A percentile compares a stretch with the other conserved stretches of the same genome.
phyloP scores from a whole-genome alignment of 2,113 vertebrate species.

The Tenebrosternarchus preto region DNA sequence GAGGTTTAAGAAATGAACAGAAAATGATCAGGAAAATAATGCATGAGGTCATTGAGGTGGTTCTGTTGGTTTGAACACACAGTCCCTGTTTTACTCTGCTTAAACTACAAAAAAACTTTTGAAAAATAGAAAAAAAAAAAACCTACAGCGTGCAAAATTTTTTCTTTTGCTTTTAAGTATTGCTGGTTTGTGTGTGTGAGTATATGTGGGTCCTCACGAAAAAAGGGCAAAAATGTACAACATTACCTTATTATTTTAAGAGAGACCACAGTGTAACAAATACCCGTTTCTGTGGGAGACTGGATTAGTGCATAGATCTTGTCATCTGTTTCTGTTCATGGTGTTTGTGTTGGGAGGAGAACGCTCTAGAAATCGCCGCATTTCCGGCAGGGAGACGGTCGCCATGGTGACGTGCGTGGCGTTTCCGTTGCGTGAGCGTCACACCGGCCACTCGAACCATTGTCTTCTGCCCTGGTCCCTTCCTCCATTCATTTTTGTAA shows the following conservation, averaged over 20 bases:
- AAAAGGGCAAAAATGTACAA: neutral
- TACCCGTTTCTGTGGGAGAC: neutral
- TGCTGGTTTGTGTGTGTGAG: neutral
- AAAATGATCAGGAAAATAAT: neutral
- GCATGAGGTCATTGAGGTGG: neutral
- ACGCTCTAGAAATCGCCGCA: neutral
- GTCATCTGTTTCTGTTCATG: constrained; percentile 4
- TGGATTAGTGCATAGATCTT: constrained; percentile 1
- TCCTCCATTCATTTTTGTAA: constrained; percentile 5
- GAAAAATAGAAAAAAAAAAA: neutral
- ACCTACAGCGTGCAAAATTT: neutral
- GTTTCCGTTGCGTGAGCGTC: neutral
- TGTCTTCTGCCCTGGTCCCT: too few species aligned
- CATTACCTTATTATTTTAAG: neutral
- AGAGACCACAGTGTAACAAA: neutral
- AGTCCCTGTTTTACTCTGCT: constrained; percentile 12
- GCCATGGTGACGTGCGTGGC: neutral
- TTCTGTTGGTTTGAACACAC: neutral
- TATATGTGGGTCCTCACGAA: constrained; percentile 7
- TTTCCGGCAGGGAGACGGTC: neutral
- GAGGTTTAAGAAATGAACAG: neutral
- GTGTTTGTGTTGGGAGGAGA: constrained; percentile 2
- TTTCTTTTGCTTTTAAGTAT: constrained; percentile 34
- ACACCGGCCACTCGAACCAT: constrained; percentile 8
- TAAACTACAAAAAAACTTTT: neutral